Conservation (phyloP, 2,797 vertebrate genomes). For the Florisuga fusca region DNA sequence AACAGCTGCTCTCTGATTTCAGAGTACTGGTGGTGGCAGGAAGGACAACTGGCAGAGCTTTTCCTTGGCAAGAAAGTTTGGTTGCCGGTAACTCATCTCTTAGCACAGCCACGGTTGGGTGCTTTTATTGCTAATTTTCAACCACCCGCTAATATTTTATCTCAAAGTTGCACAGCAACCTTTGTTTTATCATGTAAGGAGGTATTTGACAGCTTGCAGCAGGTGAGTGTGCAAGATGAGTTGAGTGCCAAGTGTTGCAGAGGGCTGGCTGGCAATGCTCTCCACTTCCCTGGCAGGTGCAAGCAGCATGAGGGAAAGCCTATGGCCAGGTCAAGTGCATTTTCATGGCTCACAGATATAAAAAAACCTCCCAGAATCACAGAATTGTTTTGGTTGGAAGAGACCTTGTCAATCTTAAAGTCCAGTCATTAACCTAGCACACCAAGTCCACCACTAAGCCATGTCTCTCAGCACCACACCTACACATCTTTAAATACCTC, state of each 20-base stretch:
- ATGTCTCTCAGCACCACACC: too few species aligned
- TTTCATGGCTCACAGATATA: neutral
- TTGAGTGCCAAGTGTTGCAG: neutral
- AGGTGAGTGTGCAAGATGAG: neutral
- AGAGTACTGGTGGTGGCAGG: neutral
- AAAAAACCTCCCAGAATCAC: neutral
- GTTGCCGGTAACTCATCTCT: neutral
- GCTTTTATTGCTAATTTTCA: neutral
- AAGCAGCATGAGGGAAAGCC: neutral
- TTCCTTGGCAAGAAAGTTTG: neutral
- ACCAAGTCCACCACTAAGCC: too few species aligned
- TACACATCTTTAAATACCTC: too few species aligned
- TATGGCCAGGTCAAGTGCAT: neutral
- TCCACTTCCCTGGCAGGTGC: neutral
- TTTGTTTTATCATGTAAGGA: neutral
- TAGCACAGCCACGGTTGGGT: neutral
- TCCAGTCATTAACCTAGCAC: too few species aligned
- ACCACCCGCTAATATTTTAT: slow-evolving; percentile 2
- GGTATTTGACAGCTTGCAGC: neutral
- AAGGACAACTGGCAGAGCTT: neutral
- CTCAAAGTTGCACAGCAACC: neutral
- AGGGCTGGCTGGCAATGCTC: neutral
- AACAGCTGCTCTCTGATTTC: neutral
- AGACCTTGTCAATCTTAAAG: too few species aligned
- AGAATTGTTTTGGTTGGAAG: too few species aligned